Evolutionary conservation across 2,113 vertebrate genomes (phyloP).

Genomic region (Hystrix brachyura): DNA sequence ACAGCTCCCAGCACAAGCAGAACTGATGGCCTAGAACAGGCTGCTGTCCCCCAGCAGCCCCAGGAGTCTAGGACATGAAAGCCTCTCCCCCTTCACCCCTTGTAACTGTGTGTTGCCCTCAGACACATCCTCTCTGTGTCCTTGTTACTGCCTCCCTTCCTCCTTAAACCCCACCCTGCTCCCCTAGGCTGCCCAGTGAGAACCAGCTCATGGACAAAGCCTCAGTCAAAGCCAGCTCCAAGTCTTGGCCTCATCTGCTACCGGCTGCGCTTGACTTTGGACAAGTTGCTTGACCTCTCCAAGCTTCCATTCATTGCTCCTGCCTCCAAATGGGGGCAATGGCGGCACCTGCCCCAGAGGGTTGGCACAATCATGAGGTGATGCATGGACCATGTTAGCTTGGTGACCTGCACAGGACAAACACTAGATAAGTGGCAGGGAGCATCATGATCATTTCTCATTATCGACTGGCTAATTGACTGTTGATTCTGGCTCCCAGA

Average conservation of each 20-base stretch:
- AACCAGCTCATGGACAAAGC: accelerated
- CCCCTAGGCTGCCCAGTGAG: neutral
- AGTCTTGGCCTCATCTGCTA: neutral
- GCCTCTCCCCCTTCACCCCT: neutral
- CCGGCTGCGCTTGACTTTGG: neutral
- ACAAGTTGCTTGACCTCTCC: neutral
- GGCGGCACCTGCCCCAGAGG: neutral
- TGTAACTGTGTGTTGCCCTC: neutral
- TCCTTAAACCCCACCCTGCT: neutral
- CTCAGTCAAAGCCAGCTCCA: neutral
- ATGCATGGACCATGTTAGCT: accelerated
- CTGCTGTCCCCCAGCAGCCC: neutral
- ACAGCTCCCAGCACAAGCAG: neutral
- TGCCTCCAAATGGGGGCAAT: neutral
- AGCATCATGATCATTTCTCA: neutral
- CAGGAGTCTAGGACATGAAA: neutral
- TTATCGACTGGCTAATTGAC: neutral
- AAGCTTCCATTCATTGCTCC: neutral
- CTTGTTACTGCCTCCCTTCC: neutral
- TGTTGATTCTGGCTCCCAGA: neutral
- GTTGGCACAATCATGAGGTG: accelerated
- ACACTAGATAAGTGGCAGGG: neutral
- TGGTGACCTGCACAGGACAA: accelerated
- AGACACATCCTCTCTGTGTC: neutral
- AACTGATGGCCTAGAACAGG: neutral